These are phyloP conservation scores for Diphyllodes magnificus DNA, from an alignment of 2,113 vertebrate species.

Conservation along the genomic window DNA sequence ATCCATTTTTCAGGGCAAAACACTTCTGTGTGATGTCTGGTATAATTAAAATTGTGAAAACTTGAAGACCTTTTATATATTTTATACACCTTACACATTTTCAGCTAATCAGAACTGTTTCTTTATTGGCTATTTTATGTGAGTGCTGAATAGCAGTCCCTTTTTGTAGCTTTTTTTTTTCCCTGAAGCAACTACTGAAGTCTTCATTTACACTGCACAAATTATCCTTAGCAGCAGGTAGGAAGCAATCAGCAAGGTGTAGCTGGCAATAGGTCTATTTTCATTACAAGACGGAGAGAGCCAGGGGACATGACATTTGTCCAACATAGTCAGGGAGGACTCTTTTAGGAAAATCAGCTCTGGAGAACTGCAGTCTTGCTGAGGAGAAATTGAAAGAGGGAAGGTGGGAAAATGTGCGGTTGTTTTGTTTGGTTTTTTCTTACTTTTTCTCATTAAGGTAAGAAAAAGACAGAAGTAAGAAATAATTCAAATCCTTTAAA, in stretches of 20 bases:
- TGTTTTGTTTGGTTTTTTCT: background rate
- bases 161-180: slow-evolving; percentile 13
- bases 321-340: background rate
- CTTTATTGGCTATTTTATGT: slow-evolving; percentile 1
- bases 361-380: background rate
- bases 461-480: background rate
- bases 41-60: background rate
- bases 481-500: background rate
- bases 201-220: slow-evolving; percentile 69
- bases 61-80: background rate
- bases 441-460: background rate
- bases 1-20: background rate
- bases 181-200: slow-evolving; percentile 37
- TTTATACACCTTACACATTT: background rate
- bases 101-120: slow-evolving; percentile 6
- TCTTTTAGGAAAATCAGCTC: slow-evolving; percentile 36
- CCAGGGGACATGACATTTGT: slow-evolving; percentile 60
- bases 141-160: background rate
- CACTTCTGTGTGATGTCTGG: background rate
- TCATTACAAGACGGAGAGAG: slow-evolving; percentile 45
- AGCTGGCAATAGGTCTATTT: slow-evolving; percentile 62
- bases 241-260: slow-evolving; percentile 60
- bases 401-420: background rate
- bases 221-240: slow-evolving; percentile 68
- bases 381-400: background rate